Evolutionary conservation across 2,888 invertebrate genomes (phyloP).

Genomic region (Pyrrhosoma nymphula): DNA sequence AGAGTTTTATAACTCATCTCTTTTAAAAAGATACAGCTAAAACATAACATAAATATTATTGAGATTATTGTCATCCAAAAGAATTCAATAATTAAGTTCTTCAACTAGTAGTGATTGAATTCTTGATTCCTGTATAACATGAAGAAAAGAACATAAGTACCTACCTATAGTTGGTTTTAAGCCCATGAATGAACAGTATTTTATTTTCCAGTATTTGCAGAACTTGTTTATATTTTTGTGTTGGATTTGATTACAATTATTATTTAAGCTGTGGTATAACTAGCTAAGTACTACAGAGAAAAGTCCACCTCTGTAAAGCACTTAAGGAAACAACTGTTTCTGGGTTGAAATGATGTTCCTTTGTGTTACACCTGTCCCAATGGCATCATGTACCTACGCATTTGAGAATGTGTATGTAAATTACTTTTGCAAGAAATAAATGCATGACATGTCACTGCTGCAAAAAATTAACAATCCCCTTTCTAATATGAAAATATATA

Average conservation of each 20-base stretch:
- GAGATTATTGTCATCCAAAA: neutral
- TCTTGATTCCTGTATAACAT: neutral
- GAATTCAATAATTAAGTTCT: neutral
- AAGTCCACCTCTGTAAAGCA: neutral
- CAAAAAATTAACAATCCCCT: neutral
- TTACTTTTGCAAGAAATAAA: slow-evolving; percentile 57
- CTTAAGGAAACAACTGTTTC: neutral
- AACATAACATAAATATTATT: neutral
- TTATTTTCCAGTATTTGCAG: slow-evolving; percentile 15
- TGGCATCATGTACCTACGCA: slow-evolving; percentile 29
- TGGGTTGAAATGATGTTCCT: neutral
- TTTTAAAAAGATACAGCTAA: slow-evolving; percentile 36
- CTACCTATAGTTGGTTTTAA: neutral
- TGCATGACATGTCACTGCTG: neutral
- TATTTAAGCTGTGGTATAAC: neutral
- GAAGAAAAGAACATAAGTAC: neutral
- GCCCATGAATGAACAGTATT: slow-evolving; percentile 4
- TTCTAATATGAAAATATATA: too few species aligned
- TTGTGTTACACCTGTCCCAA: neutral
- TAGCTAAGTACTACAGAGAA: neutral
- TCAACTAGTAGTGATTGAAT: neutral
- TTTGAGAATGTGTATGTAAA: slow-evolving; percentile 15
- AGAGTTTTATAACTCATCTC: slow-evolving; percentile 40
- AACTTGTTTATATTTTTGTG: neutral
- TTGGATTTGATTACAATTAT: neutral